These are phyloP conservation scores for Argya squamiceps DNA, from an alignment of 2,797 vertebrate species.

Conservation along the genomic window DNA sequence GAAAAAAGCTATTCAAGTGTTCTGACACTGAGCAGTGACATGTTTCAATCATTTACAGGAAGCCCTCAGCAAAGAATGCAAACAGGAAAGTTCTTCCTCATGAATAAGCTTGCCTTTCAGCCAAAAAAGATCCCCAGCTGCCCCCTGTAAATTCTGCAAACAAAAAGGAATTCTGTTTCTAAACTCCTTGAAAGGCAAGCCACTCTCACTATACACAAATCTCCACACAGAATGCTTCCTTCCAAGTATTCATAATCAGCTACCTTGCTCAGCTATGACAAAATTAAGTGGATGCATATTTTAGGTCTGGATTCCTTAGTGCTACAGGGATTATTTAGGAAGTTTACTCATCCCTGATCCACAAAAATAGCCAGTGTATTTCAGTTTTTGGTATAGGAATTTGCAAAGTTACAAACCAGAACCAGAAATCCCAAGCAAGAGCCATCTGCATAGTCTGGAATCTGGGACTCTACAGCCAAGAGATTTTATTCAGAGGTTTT, in stretches of 20 bases:
- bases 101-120: constrained; percentile 48
- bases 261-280: neutral
- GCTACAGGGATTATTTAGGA: neutral
- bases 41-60: constrained; percentile 56
- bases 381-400: neutral
- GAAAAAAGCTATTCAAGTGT: constrained; percentile 7
- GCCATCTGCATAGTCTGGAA: neutral
- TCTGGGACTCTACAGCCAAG: neutral
- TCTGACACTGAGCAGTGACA: constrained; percentile 15
- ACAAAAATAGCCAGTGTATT: neutral
- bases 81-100: constrained; percentile 45
- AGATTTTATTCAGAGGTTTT: neutral
- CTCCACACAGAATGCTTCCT: neutral
- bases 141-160: neutral
- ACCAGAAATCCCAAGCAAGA: neutral
- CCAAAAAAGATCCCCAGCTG: constrained; percentile 17
- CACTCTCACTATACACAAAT: neutral
- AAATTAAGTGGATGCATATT: neutral
- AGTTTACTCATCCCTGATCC: neutral
- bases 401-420: neutral
- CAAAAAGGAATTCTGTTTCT: neutral
- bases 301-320: neutral
- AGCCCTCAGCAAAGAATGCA: constrained; percentile 36
- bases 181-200: neutral
- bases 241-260: neutral